Conservation (phyloP, 2,797 vertebrate genomes). For the Dicrostonyx torquatus region DNA sequence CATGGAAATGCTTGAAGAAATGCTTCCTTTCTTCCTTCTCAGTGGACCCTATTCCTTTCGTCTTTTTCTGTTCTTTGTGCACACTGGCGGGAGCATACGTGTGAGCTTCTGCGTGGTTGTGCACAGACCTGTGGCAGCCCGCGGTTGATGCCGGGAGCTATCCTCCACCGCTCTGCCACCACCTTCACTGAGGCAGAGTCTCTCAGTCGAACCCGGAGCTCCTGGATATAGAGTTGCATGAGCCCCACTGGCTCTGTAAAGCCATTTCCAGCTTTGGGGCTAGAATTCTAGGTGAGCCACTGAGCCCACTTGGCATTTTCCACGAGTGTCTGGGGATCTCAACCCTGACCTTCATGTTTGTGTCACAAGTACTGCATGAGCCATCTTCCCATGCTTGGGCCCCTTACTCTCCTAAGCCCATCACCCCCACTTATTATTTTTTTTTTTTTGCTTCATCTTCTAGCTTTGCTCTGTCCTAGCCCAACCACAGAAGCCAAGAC, state of each 20-base stretch:
- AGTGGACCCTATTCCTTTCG: not conserved
- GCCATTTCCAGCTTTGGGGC: not conserved
- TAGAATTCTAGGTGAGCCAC: not conserved
- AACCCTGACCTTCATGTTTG: not conserved
- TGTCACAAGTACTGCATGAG: not conserved
- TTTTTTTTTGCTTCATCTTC: constrained; percentile 19
- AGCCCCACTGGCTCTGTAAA: not conserved
- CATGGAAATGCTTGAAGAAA: not conserved
- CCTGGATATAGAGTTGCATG: too few species aligned
- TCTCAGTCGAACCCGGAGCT: not conserved
- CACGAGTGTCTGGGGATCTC: not conserved
- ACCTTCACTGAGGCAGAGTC: not conserved
- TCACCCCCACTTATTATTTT: too few species aligned
- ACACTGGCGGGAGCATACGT: not conserved
- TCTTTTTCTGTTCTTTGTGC: not conserved
- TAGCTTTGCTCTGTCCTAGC: not conserved
- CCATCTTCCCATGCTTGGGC: not conserved
- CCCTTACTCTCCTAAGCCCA: not conserved
- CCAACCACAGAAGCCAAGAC: not conserved
- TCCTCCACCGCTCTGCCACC: not conserved
- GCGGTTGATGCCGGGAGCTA: not conserved
- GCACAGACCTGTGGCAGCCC: not conserved
- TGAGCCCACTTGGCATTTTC: not conserved
- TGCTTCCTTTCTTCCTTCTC: not conserved
- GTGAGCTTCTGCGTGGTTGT: not conserved